A percentile compares a stretch with the other conserved stretches of the same genome.
Conservation (phyloP, 2,113 vertebrate genomes). For the Meleagris gallopavo region DNA sequence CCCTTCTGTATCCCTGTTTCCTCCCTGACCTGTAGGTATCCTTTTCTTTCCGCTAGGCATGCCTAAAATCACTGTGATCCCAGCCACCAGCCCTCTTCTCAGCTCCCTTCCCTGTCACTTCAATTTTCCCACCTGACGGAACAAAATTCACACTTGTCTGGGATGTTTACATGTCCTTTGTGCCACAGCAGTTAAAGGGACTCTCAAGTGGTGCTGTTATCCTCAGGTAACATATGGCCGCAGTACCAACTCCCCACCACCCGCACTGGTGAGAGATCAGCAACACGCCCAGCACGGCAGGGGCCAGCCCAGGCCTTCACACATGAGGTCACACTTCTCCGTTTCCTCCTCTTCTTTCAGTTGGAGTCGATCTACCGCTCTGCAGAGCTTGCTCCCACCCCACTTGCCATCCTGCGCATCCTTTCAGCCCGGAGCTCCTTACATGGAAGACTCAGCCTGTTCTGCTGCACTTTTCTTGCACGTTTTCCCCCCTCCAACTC, state of each 20-base stretch:
- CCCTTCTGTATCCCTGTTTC: background rate
- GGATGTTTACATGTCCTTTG: background rate
- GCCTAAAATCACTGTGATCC: background rate
- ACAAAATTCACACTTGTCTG: background rate
- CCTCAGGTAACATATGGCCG: background rate
- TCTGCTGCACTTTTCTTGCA: background rate
- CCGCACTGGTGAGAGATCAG: fast-evolving
- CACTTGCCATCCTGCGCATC: fast-evolving
- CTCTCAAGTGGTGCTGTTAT: background rate
- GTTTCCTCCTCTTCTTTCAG: background rate
- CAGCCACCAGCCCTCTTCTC: background rate
- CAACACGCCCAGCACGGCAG: background rate
- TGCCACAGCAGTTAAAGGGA: background rate
- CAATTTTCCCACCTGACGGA: background rate
- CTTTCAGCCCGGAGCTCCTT: background rate
- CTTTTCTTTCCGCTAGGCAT: background rate
- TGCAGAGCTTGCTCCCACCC: background rate
- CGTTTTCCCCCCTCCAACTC: background rate
- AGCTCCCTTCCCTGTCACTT: background rate
- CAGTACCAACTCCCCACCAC: background rate
- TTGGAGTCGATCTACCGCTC: background rate
- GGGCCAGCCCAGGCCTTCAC: background rate
- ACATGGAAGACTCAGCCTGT: background rate
- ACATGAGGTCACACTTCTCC: background rate
- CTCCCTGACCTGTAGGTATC: background rate